phyloP scores from a whole-genome alignment of 35 echinoderm and acorn worm genomes.

The Ophioderma brevispina region DNA sequence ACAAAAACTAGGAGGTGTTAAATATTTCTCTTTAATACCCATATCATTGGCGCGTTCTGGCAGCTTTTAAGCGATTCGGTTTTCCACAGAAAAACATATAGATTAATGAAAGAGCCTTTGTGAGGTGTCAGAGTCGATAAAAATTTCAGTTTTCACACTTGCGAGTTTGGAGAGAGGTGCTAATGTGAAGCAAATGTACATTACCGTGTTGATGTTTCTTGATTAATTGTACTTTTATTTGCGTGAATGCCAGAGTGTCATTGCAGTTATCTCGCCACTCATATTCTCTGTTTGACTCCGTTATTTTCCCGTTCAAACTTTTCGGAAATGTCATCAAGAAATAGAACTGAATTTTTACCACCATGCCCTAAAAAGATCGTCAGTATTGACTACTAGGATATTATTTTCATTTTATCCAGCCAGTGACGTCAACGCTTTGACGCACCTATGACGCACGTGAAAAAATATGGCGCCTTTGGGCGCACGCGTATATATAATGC shows the following conservation, averaged over 20 bases:
- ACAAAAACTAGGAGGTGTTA: neutral
- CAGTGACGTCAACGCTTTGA: no score
- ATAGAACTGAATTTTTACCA: no score
- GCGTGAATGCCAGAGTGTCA: neutral
- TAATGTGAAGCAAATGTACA: neutral
- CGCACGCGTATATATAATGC: no score
- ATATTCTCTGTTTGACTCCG: no score
- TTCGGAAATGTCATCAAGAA: no score
- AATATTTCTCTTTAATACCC: neutral
- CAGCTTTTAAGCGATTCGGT: neutral
- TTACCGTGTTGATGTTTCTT: neutral
- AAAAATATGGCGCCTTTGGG: no score
- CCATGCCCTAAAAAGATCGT: no score
- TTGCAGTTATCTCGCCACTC: no score
- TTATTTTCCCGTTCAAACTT: no score
- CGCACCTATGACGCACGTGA: no score
- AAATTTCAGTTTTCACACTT: neutral
- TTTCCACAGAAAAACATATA: neutral
- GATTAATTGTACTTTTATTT: neutral
- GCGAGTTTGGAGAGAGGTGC: neutral
- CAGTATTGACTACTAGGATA: no score
- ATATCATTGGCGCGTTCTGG: neutral
- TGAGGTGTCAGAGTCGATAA: neutral
- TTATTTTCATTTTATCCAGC: no score
- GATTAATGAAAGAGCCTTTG: neutral